These are phyloP conservation scores for Amphiprion ocellaris DNA, from an alignment of 2,113 vertebrate genomes.

Conservation along the genomic window DNA sequence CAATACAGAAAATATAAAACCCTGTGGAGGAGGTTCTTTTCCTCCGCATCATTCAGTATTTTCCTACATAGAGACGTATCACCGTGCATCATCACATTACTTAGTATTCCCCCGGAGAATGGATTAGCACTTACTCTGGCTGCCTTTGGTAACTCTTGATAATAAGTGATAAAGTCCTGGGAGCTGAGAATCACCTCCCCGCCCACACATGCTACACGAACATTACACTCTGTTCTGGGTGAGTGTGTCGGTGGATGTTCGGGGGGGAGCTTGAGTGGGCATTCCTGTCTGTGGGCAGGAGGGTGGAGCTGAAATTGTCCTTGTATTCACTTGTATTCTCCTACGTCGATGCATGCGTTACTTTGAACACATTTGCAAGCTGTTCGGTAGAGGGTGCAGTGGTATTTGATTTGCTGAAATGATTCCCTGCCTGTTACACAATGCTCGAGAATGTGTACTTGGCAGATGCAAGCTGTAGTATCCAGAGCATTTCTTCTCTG, in stretches of 20 bases:
- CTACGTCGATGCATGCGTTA: constrained; percentile 15
- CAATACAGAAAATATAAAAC: neutral
- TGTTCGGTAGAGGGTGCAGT: neutral
- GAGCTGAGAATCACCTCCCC: constrained; percentile 45
- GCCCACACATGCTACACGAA: constrained; percentile 41
- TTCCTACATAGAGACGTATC: neutral
- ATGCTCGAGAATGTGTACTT: constrained; percentile 13
- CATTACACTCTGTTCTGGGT: constrained; percentile 27
- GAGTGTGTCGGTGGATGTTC: constrained; percentile 31
- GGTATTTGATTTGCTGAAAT: neutral
- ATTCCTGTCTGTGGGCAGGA: constrained; percentile 29
- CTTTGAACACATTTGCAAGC: neutral
- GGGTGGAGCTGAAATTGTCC: constrained; percentile 23
- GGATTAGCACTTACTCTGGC: neutral
- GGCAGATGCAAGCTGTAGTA: neutral
- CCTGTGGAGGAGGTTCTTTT: constrained; percentile 9
- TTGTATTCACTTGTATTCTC: constrained; percentile 14
- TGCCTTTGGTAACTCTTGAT: constrained; percentile 20
- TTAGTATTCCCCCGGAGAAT: neutral
- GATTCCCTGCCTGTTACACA: constrained; percentile 1
- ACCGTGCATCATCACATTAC: constrained; percentile 12
- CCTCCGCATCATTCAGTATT: neutral
- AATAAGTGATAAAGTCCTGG: constrained; percentile 20
- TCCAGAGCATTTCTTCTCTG: no score
- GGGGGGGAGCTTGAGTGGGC: constrained; percentile 33